phyloP scores from a whole-genome alignment of 1,140 invertebrate species.

The Pogonomyrmex californicus region DNA sequence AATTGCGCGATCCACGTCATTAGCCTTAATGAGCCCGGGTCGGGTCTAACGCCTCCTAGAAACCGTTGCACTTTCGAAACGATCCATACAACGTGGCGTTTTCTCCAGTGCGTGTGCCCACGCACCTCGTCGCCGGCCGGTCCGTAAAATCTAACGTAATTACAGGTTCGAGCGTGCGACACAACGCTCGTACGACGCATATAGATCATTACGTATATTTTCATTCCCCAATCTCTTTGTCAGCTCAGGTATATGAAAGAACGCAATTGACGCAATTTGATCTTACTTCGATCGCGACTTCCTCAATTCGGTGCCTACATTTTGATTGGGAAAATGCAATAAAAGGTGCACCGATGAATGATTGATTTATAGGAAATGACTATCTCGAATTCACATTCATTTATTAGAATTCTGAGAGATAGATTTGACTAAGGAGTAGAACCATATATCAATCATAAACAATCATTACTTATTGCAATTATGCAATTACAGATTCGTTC shows the following conservation, averaged over 20 bases:
- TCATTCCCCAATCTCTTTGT: slow-evolving; percentile 34
- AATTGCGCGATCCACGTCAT: slow-evolving; percentile 77
- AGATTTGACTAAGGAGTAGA: background rate
- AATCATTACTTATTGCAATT: background rate
- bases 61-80: slow-evolving; percentile 73
- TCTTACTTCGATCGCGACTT: slow-evolving; percentile 21
- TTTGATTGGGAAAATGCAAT: slow-evolving; percentile 6
- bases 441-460: background rate
- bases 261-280: slow-evolving; percentile 50
- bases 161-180: slow-evolving; percentile 44
- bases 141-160: slow-evolving; percentile 70
- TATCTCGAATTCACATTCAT: background rate
- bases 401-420: slow-evolving; percentile 7
- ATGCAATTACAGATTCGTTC: background rate
- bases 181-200: slow-evolving; percentile 19
- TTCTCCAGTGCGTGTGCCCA: slow-evolving; percentile 57
- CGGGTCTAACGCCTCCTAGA: slow-evolving; percentile 54
- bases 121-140: slow-evolving; percentile 52
- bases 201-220: slow-evolving; percentile 17
- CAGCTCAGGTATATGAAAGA: background rate
- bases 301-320: slow-evolving; percentile 7
- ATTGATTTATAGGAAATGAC: background rate
- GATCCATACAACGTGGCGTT: slow-evolving; percentile 48
- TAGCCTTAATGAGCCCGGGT: slow-evolving; percentile 80
- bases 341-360: background rate